A percentile compares a stretch with the other conserved stretches of the same genome.
Evolutionary conservation across 2,797 vertebrate genomes (phyloP).

Genomic region (Onychomys arenicola): DNA sequence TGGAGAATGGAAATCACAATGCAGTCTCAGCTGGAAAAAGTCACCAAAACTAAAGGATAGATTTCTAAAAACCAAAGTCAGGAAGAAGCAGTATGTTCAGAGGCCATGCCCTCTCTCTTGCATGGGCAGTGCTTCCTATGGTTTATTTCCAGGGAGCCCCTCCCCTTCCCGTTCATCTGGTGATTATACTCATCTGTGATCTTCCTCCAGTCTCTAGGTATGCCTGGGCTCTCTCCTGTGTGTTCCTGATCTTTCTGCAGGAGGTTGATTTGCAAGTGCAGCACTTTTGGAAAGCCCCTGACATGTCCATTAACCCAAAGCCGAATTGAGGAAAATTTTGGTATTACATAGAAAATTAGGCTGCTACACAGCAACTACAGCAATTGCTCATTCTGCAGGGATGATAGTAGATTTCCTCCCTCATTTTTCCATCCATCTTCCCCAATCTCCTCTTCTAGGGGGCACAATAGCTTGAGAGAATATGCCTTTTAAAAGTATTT

Average conservation of each 20-base stretch:
- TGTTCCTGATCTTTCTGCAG: not conserved
- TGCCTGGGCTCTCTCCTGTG: not conserved
- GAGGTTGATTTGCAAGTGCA: not conserved
- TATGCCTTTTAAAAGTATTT: not conserved
- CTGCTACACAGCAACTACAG: not conserved
- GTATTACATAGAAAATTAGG: too few relatives aligned
- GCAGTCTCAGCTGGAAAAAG: constrained; percentile 14
- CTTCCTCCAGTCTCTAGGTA: not conserved
- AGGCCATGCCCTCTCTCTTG: fast-evolving
- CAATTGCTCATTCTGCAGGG: not conserved
- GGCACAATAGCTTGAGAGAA: not conserved
- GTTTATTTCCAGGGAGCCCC: not conserved
- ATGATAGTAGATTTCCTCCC: fast-evolving
- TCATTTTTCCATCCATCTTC: not conserved
- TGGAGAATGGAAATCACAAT: constrained; percentile 50
- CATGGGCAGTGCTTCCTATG: not conserved
- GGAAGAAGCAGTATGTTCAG: not conserved
- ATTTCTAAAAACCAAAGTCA: constrained; percentile 27
- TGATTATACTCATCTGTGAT: too few relatives aligned
- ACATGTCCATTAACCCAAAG: not conserved
- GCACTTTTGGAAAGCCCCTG: not conserved
- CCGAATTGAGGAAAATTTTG: not conserved
- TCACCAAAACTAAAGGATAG: constrained; percentile 42
- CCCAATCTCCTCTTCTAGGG: not conserved
- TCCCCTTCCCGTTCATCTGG: too few relatives aligned